Conservation (phyloP, 2,888 invertebrate genomes). For the Cosmopolites sordidus region DNA sequence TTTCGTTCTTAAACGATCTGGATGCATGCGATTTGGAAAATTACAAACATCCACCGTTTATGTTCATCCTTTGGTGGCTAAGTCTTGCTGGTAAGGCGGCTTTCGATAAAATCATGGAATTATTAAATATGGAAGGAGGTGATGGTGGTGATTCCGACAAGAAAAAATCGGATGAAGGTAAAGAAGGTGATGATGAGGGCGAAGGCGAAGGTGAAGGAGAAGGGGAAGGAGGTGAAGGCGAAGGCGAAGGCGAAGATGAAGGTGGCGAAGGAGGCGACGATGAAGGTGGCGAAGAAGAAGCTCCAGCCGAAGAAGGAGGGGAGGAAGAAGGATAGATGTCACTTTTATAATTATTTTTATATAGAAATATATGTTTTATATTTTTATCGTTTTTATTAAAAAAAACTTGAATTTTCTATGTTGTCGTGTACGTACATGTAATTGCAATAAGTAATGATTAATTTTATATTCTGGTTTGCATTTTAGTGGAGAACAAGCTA, state of each 20-base stretch:
- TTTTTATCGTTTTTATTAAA: not conserved
- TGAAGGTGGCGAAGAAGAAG: constrained; percentile 1
- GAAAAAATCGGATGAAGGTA: not conserved
- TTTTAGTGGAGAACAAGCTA: constrained; percentile 74
- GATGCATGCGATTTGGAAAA: constrained; percentile 22
- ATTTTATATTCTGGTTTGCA: constrained; percentile 2
- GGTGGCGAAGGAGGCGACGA: constrained; percentile 5
- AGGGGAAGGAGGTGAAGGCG: constrained; percentile 2
- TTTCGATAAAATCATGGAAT: constrained; percentile 8
- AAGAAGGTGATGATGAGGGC: constrained; percentile 4
- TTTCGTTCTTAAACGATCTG: constrained; percentile 12
- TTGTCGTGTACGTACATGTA: not conserved
- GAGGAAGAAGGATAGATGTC: not conserved
- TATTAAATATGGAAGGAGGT: not conserved
- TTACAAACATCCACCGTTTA: constrained; percentile 26
- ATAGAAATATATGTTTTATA: not conserved
- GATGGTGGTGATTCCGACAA: constrained; percentile 8
- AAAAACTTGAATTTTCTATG: constrained; percentile 1
- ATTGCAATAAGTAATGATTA: not conserved
- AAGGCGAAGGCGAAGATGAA: constrained; percentile 6
- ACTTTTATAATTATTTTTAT: not conserved
- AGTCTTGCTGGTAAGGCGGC: constrained; percentile 6
- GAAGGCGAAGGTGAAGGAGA: not conserved
- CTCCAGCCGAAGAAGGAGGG: constrained; percentile 1
- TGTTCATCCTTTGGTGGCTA: constrained; percentile 23